A percentile compares a stretch with the other conserved stretches of the same genome.
Evolutionary conservation across 1,140 invertebrate species (phyloP).

Genomic region (Globodera ellingtonae): DNA sequence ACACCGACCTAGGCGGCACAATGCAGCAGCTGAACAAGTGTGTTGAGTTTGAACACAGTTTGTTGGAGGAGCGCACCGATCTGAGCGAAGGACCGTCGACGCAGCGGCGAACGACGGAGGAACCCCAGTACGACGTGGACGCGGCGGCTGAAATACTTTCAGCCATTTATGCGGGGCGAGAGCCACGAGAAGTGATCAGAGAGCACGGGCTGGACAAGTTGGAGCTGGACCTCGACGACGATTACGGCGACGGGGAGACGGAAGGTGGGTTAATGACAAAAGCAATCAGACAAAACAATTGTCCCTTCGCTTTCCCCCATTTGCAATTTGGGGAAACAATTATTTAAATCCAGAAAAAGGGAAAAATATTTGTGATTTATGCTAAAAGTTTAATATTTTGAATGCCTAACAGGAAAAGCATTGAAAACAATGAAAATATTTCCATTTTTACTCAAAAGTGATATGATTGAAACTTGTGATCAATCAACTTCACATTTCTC

Average conservation of each 20-base stretch:
- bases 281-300: neutral
- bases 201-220: slow-evolving; percentile 49
- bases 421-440: too few relatives aligned
- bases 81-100: neutral
- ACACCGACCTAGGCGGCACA: slow-evolving; percentile 11
- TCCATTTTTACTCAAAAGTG: too few relatives aligned
- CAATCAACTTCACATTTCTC: too few relatives aligned
- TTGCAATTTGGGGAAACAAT: too few relatives aligned
- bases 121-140: slow-evolving; percentile 44
- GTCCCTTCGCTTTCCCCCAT: too few relatives aligned
- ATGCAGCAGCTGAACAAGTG: slow-evolving; percentile 5
- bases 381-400: too few relatives aligned
- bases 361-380: too few relatives aligned
- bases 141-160: slow-evolving; percentile 57
- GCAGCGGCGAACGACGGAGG: neutral
- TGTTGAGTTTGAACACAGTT: slow-evolving; percentile 14
- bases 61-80: slow-evolving; percentile 5
- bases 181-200: slow-evolving; percentile 52
- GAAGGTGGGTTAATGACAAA: slow-evolving; percentile 23
- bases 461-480: too few relatives aligned
- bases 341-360: too few relatives aligned
- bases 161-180: slow-evolving; percentile 51
- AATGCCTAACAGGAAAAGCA: too few relatives aligned
- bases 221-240: slow-evolving; percentile 39
- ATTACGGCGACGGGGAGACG: slow-evolving; percentile 25